These are phyloP conservation scores for Sturmia bella DNA, from an alignment of 2,888 invertebrate genomes.

Conservation along the genomic window DNA sequence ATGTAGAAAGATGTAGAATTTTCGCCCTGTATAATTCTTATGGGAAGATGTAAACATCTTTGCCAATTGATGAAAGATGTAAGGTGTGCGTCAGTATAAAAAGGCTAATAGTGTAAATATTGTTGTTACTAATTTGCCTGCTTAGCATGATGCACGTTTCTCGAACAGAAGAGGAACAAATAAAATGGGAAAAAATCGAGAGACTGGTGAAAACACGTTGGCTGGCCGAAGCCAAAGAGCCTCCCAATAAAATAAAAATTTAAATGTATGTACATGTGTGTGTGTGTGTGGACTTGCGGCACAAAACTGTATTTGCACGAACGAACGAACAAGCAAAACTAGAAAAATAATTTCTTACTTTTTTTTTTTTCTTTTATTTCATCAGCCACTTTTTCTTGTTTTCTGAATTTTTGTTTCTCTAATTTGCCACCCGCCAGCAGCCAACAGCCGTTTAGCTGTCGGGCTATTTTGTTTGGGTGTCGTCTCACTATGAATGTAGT, in stretches of 20 bases:
- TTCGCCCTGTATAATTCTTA: too few relatives aligned
- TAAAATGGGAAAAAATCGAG: slow-evolving; percentile 59
- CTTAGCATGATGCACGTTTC: slow-evolving; percentile 70
- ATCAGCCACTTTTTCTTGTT: slow-evolving; percentile 39
- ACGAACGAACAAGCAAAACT: slow-evolving; percentile 11
- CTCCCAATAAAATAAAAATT: slow-evolving; percentile 8
- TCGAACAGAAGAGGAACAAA: slow-evolving; percentile 71
- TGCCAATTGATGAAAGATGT: too few relatives aligned
- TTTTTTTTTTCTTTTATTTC: slow-evolving; percentile 59
- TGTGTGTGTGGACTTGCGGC: too few relatives aligned
- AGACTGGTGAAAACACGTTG: slow-evolving; percentile 47
- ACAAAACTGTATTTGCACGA: too few relatives aligned
- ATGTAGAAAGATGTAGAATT: too few relatives aligned
- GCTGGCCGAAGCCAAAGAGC: slow-evolving; percentile 9
- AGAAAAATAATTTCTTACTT: slow-evolving; percentile 50
- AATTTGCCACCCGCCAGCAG: slow-evolving; percentile 73
- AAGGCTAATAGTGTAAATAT: slow-evolving; percentile 31
- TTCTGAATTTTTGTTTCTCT: slow-evolving; percentile 46
- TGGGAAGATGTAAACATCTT: too few relatives aligned
- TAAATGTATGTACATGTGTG: not conserved
- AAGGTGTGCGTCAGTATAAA: too few relatives aligned
- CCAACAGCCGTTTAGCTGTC: slow-evolving; percentile 19
- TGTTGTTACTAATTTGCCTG: slow-evolving; percentile 36
- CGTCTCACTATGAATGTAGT: not conserved
- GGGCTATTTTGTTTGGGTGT: slow-evolving; percentile 37